Conservation (phyloP, 37 sponge, comb jelly and placozoan genomes). For the Dysidea cf. avara region DNA sequence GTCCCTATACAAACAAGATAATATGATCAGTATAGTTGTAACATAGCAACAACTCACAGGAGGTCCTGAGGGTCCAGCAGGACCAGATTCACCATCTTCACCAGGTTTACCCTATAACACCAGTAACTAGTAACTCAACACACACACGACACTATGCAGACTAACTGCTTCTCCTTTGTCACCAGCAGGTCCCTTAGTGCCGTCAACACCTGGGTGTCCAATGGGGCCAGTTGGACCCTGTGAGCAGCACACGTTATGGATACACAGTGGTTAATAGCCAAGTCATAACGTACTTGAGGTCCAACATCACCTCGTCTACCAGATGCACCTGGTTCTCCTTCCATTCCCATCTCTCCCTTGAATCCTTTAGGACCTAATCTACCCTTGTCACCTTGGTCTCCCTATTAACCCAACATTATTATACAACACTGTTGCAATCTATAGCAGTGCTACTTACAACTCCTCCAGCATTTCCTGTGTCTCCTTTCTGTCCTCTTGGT, state of each 20-base stretch:
- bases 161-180: no score
- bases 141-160: no score
- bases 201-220: conserved; percentile 40
- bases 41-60: conserved; percentile 26
- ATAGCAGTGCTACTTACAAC: no score
- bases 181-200: conserved; percentile 58
- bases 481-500: conserved; percentile 38
- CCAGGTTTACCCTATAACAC: no score
- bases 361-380: conserved; percentile 30
- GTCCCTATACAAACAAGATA: conserved; percentile 41
- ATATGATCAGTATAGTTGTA: neutral
- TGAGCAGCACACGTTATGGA: no score
- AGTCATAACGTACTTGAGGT: neutral
- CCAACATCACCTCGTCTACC: conserved; percentile 57
- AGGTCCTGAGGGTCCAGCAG: conserved; percentile 46
- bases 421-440: no score
- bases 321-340: conserved; percentile 70
- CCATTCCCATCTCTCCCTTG: conserved; percentile 60
- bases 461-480: conserved; percentile 42
- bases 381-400: conserved; percentile 66
- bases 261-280: no score
- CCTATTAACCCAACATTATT: no score
- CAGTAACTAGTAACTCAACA: no score
- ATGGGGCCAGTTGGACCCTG: conserved; percentile 33
- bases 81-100: conserved; percentile 41